Conservation (phyloP, 2,797 vertebrate species). For the Dendrocincla tyrannina region DNA sequence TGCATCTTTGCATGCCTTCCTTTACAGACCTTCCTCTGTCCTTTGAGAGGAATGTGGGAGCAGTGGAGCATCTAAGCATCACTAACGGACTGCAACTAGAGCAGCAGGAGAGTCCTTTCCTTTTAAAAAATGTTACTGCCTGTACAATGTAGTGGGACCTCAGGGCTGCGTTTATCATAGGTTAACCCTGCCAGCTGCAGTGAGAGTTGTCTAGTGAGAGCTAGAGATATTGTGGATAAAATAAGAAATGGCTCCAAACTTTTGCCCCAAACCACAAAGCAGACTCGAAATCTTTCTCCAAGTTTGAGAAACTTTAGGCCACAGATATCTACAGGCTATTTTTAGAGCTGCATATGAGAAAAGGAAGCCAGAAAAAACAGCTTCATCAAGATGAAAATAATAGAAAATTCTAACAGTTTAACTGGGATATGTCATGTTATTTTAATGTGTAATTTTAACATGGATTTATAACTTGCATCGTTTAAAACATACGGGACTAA, state of each 20-base stretch:
- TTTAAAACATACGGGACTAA: neutral
- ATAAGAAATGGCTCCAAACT: conserved; percentile 36
- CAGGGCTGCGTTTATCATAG: neutral
- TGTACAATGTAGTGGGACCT: neutral
- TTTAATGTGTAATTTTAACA: neutral
- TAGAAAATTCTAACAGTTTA: neutral
- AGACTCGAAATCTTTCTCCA: neutral
- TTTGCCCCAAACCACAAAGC: conserved; percentile 4
- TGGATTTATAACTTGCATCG: neutral
- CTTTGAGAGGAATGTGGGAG: conserved; percentile 21
- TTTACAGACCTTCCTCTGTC: neutral
- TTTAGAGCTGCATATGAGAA: neutral
- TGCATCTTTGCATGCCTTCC: neutral
- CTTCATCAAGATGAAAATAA: neutral
- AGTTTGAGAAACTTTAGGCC: neutral
- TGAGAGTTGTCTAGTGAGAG: neutral
- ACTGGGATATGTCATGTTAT: neutral
- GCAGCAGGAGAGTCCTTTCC: conserved; percentile 15
- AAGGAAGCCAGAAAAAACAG: neutral
- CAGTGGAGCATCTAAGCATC: conserved; percentile 35
- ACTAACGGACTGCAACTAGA: neutral
- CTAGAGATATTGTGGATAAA: neutral
- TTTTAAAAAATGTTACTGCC: conserved; percentile 45
- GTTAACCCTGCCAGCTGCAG: conserved; percentile 21
- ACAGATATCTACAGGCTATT: neutral